Base-by-base conservation (phyloP, 2,888 invertebrate species). In the Lymantria dispar region DNA sequence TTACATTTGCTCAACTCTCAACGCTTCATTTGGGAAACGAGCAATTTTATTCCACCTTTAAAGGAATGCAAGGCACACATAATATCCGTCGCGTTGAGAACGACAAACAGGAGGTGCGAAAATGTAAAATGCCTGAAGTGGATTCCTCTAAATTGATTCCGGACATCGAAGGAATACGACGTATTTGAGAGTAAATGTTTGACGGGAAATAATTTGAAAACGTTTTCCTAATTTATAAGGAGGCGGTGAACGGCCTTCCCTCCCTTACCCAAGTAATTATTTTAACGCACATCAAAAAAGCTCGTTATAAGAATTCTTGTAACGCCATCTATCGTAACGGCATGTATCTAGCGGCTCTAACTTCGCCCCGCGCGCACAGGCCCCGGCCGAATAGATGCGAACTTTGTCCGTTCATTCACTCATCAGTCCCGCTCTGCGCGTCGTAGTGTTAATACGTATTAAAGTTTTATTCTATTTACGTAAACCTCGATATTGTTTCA, bases 61-160 rank as follows among this genome's bases (percentile, higher is more conserved):
- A 68, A 70, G 66, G 77, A 81, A 84, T 74, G 80, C 78, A 81
- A 76, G 78, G 87, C 82, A 87, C 83, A 88, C 87, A 87, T 84
- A 85, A 89, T 88, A 87, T 87, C 83, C 83, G 76, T 80, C 80
- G 74, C 80, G 81, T 82, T 73, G 63, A 48, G 59, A 67, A 67
- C 72, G 66, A 77, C 78, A 83, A 79, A 80, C 77, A 78, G 74
- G 64, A 62, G 65, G 75, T 74, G 74, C 72, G 75, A 75, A 80
- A 85, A 83, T 83, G 81, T 81, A 75, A 84, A 82, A 83, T 78
- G 72, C 73, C 64, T 71, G 65, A 78, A 78, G 81, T 78, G 74
- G 74, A 83, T 83, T 85, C 78, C 69, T 64, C 71, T 75, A 87
- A 87, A 88, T 89, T 86, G 83, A 88, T 86, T 87, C 80, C 82